Conservation (phyloP, 2,113 vertebrate genomes). For the Ascaphus truei region DNA sequence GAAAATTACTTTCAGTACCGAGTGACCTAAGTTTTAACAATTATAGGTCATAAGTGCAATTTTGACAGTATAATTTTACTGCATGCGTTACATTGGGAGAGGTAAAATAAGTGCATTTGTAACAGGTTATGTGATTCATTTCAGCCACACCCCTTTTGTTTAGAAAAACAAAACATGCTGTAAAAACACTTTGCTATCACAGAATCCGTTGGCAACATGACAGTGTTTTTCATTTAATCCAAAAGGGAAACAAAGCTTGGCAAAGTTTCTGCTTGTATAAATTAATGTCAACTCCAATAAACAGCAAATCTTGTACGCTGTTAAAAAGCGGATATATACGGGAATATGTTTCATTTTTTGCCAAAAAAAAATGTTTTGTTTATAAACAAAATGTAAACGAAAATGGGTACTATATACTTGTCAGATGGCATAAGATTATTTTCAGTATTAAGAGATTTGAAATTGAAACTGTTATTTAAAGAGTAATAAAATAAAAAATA, state of each 20-base stretch:
- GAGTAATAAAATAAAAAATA: too few relatives aligned
- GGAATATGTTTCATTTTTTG: background rate
- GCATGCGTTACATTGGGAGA: background rate
- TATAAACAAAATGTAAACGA: slow-evolving; percentile 4
- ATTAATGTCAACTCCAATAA: slow-evolving; percentile 47
- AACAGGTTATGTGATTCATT: slow-evolving; percentile 46
- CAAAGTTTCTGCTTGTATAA: slow-evolving; percentile 34
- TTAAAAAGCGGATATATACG: slow-evolving; percentile 24
- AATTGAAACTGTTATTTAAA: background rate
- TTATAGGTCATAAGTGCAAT: too few relatives aligned
- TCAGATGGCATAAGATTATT: slow-evolving; percentile 24
- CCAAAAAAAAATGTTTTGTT: slow-evolving; percentile 18
- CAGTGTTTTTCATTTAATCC: slow-evolving; percentile 43
- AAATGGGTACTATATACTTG: background rate
- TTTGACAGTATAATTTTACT: too few relatives aligned
- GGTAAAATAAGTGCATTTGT: background rate
- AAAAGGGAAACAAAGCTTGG: slow-evolving; percentile 53
- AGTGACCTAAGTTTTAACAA: too few relatives aligned
- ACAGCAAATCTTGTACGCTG: slow-evolving; percentile 14
- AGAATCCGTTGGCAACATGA: slow-evolving; percentile 56
- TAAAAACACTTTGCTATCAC: slow-evolving; percentile 57
- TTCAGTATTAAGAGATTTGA: background rate
- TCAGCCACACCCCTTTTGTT: slow-evolving; percentile 50
- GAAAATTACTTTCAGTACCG: too few relatives aligned
- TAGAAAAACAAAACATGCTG: slow-evolving; percentile 53